phyloP scores from a whole-genome alignment of 2,797 vertebrate species.

The Hippoglossus hippoglossus region DNA sequence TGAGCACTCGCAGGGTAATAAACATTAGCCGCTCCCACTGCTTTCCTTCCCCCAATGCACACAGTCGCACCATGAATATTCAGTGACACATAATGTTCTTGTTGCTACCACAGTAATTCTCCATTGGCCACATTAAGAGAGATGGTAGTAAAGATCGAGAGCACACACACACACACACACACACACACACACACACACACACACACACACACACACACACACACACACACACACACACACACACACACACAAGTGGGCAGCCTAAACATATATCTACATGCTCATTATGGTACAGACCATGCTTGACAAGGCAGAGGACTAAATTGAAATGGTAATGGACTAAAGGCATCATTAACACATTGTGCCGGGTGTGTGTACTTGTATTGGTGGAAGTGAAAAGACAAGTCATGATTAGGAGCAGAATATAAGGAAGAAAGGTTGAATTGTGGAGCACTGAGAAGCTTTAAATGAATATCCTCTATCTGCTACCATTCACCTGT shows the following conservation, averaged over 20 bases:
- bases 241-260: constrained; percentile 1
- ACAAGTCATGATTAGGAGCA: background rate
- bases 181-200: background rate
- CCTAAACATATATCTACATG: constrained; percentile 14
- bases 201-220: background rate
- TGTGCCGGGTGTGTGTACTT: constrained; percentile 3
- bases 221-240: background rate
- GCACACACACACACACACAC: background rate
- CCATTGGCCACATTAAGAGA: constrained; percentile 6
- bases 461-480: constrained; percentile 30
- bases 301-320: constrained; percentile 14
- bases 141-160: background rate
- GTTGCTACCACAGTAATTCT: constrained; percentile 32
- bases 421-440: background rate
- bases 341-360: constrained; percentile 3
- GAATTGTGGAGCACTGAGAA: background rate
- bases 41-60: constrained; percentile 13
- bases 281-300: constrained; percentile 32
- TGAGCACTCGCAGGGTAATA: constrained; percentile 8
- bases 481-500: constrained; percentile 35
- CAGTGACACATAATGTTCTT: constrained; percentile 30
- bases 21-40: constrained; percentile 18
- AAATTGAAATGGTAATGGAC: background rate
- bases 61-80: constrained; percentile 22
- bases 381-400: background rate